Base-by-base conservation (phyloP, 2,797 vertebrate species). In the Anas acuta region DNA sequence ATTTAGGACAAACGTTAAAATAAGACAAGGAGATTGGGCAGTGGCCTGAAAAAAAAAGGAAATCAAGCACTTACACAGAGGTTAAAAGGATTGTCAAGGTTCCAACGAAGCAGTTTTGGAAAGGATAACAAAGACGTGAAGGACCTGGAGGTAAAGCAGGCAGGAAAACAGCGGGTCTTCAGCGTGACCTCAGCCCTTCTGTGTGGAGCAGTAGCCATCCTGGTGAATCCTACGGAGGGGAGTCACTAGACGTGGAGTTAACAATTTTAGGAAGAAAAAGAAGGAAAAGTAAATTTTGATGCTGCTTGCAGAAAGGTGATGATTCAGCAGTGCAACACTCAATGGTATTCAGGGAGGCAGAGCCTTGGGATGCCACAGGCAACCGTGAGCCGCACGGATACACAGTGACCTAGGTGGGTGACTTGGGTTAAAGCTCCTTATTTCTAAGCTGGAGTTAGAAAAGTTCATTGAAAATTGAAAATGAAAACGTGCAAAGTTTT, bases 381-480 rank as follows among this genome's bases (percentile, higher is more conserved):
- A 23, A 7, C 6, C 0, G 0, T 10, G 1, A 0, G 49, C 64
- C 53, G 43, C 64, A 61, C 37, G 39, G 57, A 70, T 64, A 51
- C 4, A 13, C n/a, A 76, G 43, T 45, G 2, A n/a, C 69, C 65
- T 45, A n/a, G 65, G 39, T 60, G 28, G 45, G 23, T 73, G 26
- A 71, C 66, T 47, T 51, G 30, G 78, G 61, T 85, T 45, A n/a
- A 61, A 61, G 74, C 78, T 71, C 54, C 37, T 62, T 66, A 43
- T 66, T 91, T 47, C 47, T 67, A 49, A 75, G 33, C 37, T 30
- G 32, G 5, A 9, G 12, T 54, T 75, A 75, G 41, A 75, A 57
- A 47, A 66, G 20, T 14, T 82, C 53, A 82, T 35, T 37, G 33
- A 45, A 83, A 80, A 74, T 2, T 65, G 71, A 51, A 74, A 67